These are phyloP conservation scores for Zelostemma sp. DNA, from an alignment of 1,140 invertebrate species.

Conservation along the genomic window DNA sequence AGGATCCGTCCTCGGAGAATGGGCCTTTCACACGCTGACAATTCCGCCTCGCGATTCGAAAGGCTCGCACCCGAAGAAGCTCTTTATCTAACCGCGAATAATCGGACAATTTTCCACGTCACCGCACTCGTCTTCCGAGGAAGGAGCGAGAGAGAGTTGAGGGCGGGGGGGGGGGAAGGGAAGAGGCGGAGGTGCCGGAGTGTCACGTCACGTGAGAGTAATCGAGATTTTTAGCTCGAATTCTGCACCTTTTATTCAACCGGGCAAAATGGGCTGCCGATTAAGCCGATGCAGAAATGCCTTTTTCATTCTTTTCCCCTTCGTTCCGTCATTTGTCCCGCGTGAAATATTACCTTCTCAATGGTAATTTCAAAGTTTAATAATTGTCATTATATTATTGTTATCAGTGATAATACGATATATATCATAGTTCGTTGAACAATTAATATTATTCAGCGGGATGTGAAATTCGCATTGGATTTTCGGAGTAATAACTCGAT, in stretches of 20 bases:
- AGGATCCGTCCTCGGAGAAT: conserved; percentile 55
- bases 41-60: conserved; percentile 15
- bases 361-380: conserved; percentile 21
- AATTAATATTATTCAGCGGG: conserved; percentile 43
- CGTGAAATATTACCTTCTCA: too few relatives aligned
- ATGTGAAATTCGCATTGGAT: conserved; percentile 39
- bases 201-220: conserved; percentile 43
- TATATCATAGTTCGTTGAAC: conserved; percentile 43
- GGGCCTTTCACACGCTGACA: conserved; percentile 55
- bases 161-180: too few relatives aligned
- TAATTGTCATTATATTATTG: conserved; percentile 44
- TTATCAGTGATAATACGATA: conserved; percentile 45
- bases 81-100: conserved; percentile 64
- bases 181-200: conserved; percentile 23
- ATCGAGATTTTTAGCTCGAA: conserved; percentile 47
- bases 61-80: conserved; percentile 40
- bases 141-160: conserved; percentile 36
- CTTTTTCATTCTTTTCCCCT: not conserved
- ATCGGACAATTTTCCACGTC: conserved; percentile 64
- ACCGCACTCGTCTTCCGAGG: conserved; percentile 55
- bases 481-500: too few relatives aligned
- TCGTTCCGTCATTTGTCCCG: too few relatives aligned
- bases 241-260: conserved; percentile 30
- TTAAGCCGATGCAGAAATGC: not conserved
- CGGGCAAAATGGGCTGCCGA: conserved; percentile 21